Percentiles rank a stretch among this genome's conserved stretches.
These are phyloP conservation scores for Drosophila gunungcola DNA, from an alignment of 1,140 invertebrate species.

Conservation along the genomic window DNA sequence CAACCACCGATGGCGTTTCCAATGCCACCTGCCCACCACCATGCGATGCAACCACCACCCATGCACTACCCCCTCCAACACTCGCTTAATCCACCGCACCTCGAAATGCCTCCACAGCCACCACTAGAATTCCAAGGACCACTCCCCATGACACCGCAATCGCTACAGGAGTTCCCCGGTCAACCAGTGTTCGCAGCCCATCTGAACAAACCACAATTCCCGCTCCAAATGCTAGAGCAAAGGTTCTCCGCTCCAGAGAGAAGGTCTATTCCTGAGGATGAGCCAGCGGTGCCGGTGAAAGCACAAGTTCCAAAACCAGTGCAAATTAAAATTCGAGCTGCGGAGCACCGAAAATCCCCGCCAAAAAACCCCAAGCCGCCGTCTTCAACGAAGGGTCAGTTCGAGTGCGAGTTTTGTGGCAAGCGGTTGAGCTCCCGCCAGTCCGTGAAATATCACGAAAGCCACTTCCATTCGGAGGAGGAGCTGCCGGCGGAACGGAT, in stretches of 20 bases:
- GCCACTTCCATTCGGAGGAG: background rate
- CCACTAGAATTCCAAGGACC: background rate
- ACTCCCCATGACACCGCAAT: background rate
- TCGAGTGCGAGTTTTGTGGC: constrained; percentile 12
- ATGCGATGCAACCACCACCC: background rate
- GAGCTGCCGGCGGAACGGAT: background rate
- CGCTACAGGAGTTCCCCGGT: background rate
- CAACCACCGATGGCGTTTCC: background rate
- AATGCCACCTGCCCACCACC: background rate
- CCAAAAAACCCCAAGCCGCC: background rate
- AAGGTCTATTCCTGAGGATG: background rate
- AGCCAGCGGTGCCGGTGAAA: background rate
- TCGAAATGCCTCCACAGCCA: background rate
- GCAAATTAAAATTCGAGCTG: background rate
- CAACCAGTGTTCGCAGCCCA: too few relatives aligned
- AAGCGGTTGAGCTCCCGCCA: constrained; percentile 21
- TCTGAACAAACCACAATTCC: background rate
- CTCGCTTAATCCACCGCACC: background rate
- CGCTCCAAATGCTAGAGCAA: background rate
- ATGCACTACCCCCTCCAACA: constrained; percentile 3
- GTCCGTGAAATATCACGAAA: constrained; percentile 20
- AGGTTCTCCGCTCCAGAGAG: background rate
- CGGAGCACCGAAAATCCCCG: too few relatives aligned
- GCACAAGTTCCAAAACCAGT: background rate
- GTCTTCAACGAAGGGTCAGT: background rate